These are phyloP conservation scores for Mola mola DNA, from an alignment of 2,113 vertebrate species.

Conservation along the genomic window DNA sequence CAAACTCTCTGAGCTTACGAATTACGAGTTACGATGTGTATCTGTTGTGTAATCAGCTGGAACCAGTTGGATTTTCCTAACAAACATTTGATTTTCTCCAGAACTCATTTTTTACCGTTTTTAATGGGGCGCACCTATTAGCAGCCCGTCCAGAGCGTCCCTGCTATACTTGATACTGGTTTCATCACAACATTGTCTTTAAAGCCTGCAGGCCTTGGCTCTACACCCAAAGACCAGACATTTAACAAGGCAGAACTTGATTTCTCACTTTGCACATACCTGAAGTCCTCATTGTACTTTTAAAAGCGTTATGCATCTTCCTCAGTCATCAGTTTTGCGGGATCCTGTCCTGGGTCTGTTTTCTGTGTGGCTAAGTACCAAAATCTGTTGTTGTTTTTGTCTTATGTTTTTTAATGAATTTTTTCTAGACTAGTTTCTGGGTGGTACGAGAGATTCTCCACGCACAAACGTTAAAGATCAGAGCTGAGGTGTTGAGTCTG, in stretches of 20 bases:
- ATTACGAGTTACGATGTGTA: constrained; percentile 23
- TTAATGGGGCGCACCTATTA: constrained; percentile 19
- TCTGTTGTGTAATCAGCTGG: constrained; percentile 49
- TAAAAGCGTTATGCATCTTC: constrained; percentile 11
- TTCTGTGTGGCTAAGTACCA: background rate
- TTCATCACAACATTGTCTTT: constrained; percentile 13
- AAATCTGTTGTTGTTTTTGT: constrained; percentile 7
- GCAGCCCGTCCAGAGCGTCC: constrained; percentile 1
- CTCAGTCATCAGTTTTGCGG: background rate
- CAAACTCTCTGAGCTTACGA: constrained; percentile 9
- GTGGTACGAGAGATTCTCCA: constrained; percentile 98
- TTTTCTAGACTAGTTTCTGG: constrained; percentile 95
- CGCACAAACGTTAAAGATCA: constrained; percentile 97
- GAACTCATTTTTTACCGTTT: constrained; percentile 19
- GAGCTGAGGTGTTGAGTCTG: constrained; percentile 97
- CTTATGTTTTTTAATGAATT: too few relatives aligned
- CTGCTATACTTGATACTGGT: background rate
- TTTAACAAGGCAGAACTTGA: constrained; percentile 30
- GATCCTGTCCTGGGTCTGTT: background rate
- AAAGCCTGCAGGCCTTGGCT: constrained; percentile 25
- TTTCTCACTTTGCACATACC: constrained; percentile 7
- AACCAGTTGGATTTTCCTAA: constrained; percentile 18
- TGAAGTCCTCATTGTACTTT: constrained; percentile 19
- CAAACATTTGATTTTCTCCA: constrained; percentile 28
- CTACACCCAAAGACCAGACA: constrained; percentile 11